Evolutionary conservation across 2,888 invertebrate species (phyloP).

Genomic region (Branchinecta sandiegonensis): DNA sequence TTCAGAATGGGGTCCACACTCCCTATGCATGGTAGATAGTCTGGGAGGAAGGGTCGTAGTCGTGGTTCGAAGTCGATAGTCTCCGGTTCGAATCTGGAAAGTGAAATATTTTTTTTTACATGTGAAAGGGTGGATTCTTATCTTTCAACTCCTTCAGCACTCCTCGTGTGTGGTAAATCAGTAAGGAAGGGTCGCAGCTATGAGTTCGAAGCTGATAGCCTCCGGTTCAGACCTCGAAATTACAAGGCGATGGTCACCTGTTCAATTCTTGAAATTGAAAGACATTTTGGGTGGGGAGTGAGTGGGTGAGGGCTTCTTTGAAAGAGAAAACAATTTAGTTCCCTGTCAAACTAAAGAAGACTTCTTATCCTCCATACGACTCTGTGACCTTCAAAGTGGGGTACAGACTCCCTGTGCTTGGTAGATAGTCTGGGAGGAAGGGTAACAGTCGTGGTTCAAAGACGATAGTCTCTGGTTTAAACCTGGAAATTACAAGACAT

Average conservation of each 20-base stretch:
- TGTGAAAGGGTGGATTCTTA: no score
- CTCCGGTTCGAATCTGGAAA: conserved; percentile 73
- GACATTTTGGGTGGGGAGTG: no score
- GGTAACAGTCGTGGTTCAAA: conserved; percentile 56
- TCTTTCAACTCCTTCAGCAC: no score
- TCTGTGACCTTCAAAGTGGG: conserved; percentile 85
- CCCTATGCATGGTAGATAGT: conserved; percentile 93
- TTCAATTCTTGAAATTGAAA: no score
- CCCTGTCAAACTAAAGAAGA: conserved; percentile 57
- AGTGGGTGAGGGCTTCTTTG: no score
- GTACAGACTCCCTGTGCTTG: conserved; percentile 96
- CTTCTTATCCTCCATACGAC: conserved; percentile 50
- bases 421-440: conserved; percentile 91
- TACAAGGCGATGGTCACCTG: no score
- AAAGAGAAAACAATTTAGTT: conserved; percentile 48
- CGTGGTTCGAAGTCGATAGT: conserved; percentile 75
- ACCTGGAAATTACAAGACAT: conserved; percentile 42
- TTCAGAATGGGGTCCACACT: conserved; percentile 98
- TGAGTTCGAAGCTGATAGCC: no score
- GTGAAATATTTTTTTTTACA: no score
- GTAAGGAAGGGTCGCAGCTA: no score
- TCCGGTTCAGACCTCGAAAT: no score
- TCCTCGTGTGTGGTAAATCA: no score
- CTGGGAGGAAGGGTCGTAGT: conserved; percentile 85
- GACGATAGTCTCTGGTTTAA: conserved; percentile 80